phyloP scores from a whole-genome alignment of 2,797 vertebrate species.

The Chelonia mydas region DNA sequence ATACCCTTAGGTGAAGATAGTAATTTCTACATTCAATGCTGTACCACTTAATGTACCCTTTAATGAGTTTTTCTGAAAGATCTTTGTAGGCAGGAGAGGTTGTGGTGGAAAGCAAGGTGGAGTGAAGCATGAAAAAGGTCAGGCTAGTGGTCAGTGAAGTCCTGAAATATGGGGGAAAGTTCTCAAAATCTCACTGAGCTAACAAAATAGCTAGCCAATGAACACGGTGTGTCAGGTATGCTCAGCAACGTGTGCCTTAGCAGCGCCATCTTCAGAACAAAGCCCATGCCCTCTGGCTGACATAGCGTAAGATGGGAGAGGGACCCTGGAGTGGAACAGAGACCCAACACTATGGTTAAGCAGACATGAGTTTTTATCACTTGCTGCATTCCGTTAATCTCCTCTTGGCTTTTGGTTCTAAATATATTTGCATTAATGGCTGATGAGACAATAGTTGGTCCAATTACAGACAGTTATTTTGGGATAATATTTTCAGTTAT shows the following conservation, averaged over 20 bases:
- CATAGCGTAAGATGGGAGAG: constrained; percentile 16
- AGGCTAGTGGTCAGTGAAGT: not conserved
- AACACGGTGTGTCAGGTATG: not conserved
- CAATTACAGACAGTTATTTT: constrained; percentile 55
- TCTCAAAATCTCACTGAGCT: not conserved
- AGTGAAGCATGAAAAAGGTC: not conserved
- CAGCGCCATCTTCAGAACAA: not conserved
- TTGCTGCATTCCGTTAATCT: constrained; percentile 49
- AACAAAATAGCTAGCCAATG: not conserved
- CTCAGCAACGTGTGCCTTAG: constrained; percentile 26
- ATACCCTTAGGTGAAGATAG: not conserved
- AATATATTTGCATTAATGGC: constrained; percentile 49
- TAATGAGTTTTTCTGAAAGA: not conserved
- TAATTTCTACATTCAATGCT: not conserved
- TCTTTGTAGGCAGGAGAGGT: not conserved
- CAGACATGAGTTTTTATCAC: not conserved
- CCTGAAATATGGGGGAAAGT: not conserved
- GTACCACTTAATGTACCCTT: not conserved
- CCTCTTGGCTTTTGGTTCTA: constrained; percentile 63
- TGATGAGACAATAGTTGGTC: constrained; percentile 59
- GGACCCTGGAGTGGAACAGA: constrained; percentile 30
- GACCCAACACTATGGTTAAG: constrained; percentile 47
- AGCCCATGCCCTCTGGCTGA: not conserved
- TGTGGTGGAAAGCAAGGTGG: not conserved
- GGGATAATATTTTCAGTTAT: constrained; percentile 51